Percentiles rank a stretch among this genome's conserved stretches.
phyloP scores from a whole-genome alignment of 2,113 vertebrate genomes.

The Prionailurus bengalensis region DNA sequence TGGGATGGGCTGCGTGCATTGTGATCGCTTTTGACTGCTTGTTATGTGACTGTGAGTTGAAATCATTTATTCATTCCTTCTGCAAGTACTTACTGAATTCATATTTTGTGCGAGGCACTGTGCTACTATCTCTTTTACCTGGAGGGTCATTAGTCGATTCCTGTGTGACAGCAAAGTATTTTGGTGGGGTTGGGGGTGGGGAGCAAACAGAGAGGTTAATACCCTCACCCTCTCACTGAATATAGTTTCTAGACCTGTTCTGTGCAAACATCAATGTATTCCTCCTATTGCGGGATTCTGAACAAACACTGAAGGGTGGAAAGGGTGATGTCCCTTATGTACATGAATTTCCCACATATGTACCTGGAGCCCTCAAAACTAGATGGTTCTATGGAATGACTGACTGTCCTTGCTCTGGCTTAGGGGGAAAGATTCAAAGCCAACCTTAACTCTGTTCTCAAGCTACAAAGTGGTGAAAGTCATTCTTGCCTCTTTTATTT shows the following conservation, averaged over 20 bases:
- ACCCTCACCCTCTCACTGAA: not conserved
- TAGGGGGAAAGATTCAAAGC: not conserved
- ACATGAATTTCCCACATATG: not conserved
- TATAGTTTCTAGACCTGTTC: not conserved
- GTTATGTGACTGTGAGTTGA: not conserved
- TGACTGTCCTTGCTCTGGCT: not conserved
- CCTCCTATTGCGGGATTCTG: not conserved
- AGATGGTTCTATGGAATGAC: not conserved
- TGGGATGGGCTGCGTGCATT: not conserved
- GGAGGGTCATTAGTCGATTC: not conserved
- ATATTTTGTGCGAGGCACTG: not conserved
- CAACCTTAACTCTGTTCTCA: not conserved
- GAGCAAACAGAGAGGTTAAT: not conserved
- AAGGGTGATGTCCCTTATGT: rapidly evolving
- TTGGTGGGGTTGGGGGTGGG: not conserved
- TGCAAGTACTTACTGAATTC: not conserved
- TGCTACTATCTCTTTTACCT: not conserved
- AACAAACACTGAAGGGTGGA: not conserved
- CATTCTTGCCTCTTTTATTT: rapidly evolving
- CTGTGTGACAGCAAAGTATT: not conserved
- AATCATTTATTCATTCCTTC: not conserved
- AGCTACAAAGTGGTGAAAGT: not conserved
- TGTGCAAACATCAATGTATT: not conserved
- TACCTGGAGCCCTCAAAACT: not conserved
- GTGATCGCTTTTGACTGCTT: not conserved